phyloP scores from a whole-genome alignment of 2,888 invertebrate species.

The Automeris io region DNA sequence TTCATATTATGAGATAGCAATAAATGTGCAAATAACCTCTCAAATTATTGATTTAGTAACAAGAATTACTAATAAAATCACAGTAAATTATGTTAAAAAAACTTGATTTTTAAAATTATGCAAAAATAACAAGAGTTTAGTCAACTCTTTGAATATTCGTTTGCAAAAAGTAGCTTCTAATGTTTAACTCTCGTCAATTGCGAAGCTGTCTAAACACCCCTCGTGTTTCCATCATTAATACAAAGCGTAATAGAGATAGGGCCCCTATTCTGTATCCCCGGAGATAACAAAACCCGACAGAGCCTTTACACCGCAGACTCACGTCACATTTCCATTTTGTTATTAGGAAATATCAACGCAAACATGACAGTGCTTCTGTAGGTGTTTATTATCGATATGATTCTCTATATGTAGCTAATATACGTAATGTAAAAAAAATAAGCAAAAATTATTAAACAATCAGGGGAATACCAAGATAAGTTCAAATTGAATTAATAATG shows the following conservation, averaged over 20 bases:
- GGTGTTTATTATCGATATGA: not conserved
- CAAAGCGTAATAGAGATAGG: slow-evolving; percentile 15
- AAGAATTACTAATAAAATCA: not conserved
- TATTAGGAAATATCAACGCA: slow-evolving; percentile 3
- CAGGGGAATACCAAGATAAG: not conserved
- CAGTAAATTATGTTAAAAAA: too few relatives aligned
- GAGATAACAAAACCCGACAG: slow-evolving; percentile 18
- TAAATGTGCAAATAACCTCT: not conserved
- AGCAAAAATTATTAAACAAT: not conserved
- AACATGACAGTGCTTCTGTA: not conserved
- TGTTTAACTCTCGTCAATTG: not conserved
- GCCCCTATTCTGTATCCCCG: slow-evolving; percentile 13
- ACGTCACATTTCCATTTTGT: slow-evolving; percentile 1
- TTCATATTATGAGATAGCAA: not conserved
- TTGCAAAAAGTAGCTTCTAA: slow-evolving; percentile 6
- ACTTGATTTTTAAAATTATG: too few relatives aligned
- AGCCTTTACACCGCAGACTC: not conserved
- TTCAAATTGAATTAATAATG: not conserved
- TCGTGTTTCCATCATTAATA: slow-evolving; percentile 10
- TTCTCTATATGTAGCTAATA: not conserved
- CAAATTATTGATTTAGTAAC: not conserved
- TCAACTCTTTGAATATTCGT: slow-evolving; percentile 9
- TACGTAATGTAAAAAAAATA: not conserved
- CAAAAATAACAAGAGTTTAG: too few relatives aligned
- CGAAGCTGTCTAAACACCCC: slow-evolving; percentile 5